A percentile compares a stretch with the other conserved stretches of the same genome.
These are phyloP conservation scores for Lepidurus packardi DNA, from an alignment of 1,140 invertebrate species.

Conservation along the genomic window DNA sequence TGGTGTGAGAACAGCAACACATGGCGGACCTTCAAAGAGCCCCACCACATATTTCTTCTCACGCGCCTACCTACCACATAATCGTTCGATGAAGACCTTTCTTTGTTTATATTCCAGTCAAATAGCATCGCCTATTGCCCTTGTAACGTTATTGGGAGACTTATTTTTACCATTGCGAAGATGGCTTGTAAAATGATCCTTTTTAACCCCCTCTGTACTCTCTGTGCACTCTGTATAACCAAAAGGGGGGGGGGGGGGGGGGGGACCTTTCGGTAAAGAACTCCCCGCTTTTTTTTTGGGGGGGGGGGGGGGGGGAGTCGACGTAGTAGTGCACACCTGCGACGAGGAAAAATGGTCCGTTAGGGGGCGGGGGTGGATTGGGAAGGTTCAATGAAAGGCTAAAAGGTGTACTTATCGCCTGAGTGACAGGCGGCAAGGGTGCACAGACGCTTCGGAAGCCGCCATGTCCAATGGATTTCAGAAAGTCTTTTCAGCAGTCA, in stretches of 20 bases:
- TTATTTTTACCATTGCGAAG: background rate
- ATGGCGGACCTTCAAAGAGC: background rate
- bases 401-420: conserved; percentile 21
- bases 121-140: background rate
- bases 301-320: no score
- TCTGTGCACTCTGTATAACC: background rate
- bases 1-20: background rate
- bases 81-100: conserved; percentile 11
- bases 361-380: conserved; percentile 19
- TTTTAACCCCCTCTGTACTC: background rate
- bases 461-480: conserved; percentile 21
- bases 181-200: conserved; percentile 14
- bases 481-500: background rate
- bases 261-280: background rate
- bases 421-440: conserved; percentile 20
- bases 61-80: conserved; percentile 1
- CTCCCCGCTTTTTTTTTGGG: background rate
- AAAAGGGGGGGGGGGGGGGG: no score
- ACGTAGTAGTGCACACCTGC: background rate
- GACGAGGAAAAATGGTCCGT: background rate
- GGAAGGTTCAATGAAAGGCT: conserved; percentile 15
- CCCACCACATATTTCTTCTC: background rate
- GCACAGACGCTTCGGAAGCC: conserved; percentile 16
- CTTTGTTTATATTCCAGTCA: conserved; percentile 14
- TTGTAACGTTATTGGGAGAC: background rate